Evolutionary conservation across 2,888 invertebrate species (phyloP), one percentile per base, ranked within the genome.

Genomic region (Deilephila porcellus): DNA sequence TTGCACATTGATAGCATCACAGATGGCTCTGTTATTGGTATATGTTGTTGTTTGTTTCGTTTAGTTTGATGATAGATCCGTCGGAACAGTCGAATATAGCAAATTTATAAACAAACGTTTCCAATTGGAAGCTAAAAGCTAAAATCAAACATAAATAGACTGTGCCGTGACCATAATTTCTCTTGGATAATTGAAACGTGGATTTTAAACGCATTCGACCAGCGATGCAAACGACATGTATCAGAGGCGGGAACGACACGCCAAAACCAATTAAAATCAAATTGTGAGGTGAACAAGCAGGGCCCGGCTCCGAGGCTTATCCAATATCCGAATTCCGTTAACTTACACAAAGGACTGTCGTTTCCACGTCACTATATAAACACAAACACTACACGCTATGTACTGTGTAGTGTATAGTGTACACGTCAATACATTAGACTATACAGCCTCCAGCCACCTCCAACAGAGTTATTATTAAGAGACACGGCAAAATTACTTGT

Each of bases 261-360:
- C 79, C 81, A 77, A 88, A 91, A 91, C 85, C 90, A 92, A 92
- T 93, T 92, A 91, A 91, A 91, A 89, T 85, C 86, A 89, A 90
- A 90, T 89, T 87, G 90, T 87, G 89, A 86, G 81, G 88, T 88
- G 91, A 90, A 91, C 90, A 90, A 86, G 85, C 83, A 77, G 76
- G 73, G 78, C 60, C 67, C 76, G 71, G 77, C 78, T 80, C 85
- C 86, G 86, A 87, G 87, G 89, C 89, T 89, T 87, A 91, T 90
- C 90, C 91, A 91, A 92, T 91, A 93, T 91, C 90, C 90, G 88
- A 92, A 92, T 91, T 89, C 89, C 88, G 89, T 86, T 89, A 86
- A 85, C 88, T 85, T 84, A 82, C 88, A 92, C 92, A 93, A 93
- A 92, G 93, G 90, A 86, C 86, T 90, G 90, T 89, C 91, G 88